Evolutionary conservation across 2,113 vertebrate genomes (phyloP), one percentile per base, ranked within the genome.

Genomic region (Oreotrochilus melanogaster): DNA sequence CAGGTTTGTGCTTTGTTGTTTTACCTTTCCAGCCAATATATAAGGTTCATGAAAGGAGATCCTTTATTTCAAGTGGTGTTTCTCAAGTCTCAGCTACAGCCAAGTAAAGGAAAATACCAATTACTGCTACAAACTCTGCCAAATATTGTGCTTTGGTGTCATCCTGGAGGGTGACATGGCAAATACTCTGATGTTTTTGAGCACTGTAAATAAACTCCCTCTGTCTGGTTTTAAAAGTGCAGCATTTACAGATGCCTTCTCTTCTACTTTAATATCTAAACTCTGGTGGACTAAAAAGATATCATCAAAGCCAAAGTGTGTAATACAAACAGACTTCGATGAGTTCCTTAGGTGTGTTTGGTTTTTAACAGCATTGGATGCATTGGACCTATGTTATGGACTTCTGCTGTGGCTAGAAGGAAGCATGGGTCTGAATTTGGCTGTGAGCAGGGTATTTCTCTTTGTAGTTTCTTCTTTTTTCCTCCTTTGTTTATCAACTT

Each of bases 381-480:
- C 10, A 14, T 5, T 67, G 60, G 80, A n/a, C 17, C 11, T 9
- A 10, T 1, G 0, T 37, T 24, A 35, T 10, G 2, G 43, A 7
- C 64, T 78, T 86, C 39, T 89, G 10, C 72, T 67, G 65, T 51
- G 31, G 9, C 47, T 67, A 62, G 47, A 66, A 78, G 50, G 33
- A 86, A 62, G 11, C 10, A 24, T 11, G 8, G 12, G 7, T 84
- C 56, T 78, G 75, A 62, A 86, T 74, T 54, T 69, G 23, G 7
- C 64, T 74, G 10, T 35, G 62, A 61, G 42, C 14, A 14, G 3
- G 3, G 7, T 45, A 35, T 23, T 78, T 19, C 12, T 64, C 43
- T 62, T 27, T 42, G 42, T 57, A 90, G 27, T 64, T 88, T 79
- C 35, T 54, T 58, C 17, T 67, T 28, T 5, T 1, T 2, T 27